These are phyloP conservation scores for Megaptera novaeangliae DNA, from an alignment of 2,113 vertebrate species.

Conservation along the genomic window DNA sequence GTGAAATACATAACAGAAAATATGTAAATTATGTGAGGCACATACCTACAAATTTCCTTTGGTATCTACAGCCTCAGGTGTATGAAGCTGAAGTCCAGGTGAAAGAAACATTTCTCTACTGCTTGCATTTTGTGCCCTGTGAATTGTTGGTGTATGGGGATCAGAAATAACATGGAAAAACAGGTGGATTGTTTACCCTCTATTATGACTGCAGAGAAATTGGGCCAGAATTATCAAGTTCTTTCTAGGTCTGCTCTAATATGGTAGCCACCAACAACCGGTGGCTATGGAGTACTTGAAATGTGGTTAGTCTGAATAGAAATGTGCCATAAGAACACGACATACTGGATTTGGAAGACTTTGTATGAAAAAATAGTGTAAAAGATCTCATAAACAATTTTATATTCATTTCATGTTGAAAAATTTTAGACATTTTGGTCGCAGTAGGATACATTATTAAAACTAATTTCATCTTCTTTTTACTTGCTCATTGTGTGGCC, in stretches of 20 bases:
- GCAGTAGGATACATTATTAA: neutral
- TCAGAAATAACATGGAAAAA: neutral
- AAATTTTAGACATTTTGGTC: neutral
- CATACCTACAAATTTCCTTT: neutral
- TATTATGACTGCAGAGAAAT: neutral
- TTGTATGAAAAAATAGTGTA: neutral
- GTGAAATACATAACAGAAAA: neutral
- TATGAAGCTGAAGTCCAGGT: neutral
- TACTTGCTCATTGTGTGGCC: neutral
- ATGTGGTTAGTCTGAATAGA: neutral
- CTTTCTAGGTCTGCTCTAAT: neutral
- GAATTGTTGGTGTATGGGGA: fast-evolving
- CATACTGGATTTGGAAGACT: neutral
- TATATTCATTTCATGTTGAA: neutral
- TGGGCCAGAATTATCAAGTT: neutral
- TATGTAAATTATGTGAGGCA: neutral
- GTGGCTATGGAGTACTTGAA: neutral
- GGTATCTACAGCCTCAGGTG: neutral
- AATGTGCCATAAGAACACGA: neutral
- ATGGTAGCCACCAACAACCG: no score
- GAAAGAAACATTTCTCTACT: neutral
- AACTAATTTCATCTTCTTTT: neutral
- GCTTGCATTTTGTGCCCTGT: neutral
- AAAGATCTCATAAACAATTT: neutral
- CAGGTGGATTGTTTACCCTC: neutral